Evolutionary conservation across 2,888 invertebrate species (phyloP), one percentile per base, ranked within the genome.

Genomic region (Dioctria linearis): DNA sequence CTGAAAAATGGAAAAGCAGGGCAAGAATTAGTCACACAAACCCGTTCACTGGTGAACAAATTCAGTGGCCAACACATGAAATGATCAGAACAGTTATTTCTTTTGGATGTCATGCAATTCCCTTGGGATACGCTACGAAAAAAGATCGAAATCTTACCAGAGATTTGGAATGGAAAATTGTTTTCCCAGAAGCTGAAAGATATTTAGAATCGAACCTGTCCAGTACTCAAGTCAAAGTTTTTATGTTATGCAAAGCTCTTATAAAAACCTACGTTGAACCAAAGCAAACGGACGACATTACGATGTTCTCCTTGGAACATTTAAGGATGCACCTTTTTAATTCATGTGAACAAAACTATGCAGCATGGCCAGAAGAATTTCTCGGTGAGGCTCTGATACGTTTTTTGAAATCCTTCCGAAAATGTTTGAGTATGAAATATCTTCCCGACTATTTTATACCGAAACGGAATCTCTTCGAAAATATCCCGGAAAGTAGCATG

Each of bases 81-180:
- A 93, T 94, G 91, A 90, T 94, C 0, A 91, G 91, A 43, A 92
- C 93, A 85, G 91, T 95, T 3, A 90, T 91, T 78, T 91, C 91
- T 3, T 91, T 92, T 76, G 93, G 94, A 2, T 95, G 93, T 84
- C 91, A 94, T 82, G 88, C 95, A 42, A 90, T 94, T 9, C 95
- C 96, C 0, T 89, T 93, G 82, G 94, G 94, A 5, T 93, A 92
- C 86, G 90, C 92, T 66, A 91, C 92, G 4, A 93, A 93, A 85
- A 90, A 91, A 78, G 91, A 91, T 3, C 86, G 88, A 25, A 94
- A 94, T 86, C 89, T 91, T 0, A 90, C 92, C 49, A 91, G 92
- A 71, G 91, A 92, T 81, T 88, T 95, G 37, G 95, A 96, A 87
- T 96, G 96, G 96, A 93, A 93, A 87, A 90, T 95, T 3, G 91